These are phyloP conservation scores for Dreissena polymorpha DNA, from an alignment of 1,140 invertebrate species.

Conservation along the genomic window DNA sequence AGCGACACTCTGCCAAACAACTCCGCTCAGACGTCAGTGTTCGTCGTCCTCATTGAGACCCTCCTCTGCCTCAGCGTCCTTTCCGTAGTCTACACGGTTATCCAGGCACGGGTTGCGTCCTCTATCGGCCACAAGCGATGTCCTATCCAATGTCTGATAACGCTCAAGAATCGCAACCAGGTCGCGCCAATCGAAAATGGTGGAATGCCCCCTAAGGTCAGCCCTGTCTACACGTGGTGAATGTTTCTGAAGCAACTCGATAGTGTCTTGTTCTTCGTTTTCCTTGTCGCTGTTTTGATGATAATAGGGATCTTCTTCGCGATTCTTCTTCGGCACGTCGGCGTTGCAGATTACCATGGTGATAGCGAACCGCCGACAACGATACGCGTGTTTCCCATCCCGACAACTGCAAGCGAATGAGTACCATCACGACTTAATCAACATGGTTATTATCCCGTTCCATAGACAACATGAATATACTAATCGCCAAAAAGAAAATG, in stretches of 20 bases:
- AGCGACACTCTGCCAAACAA: constrained; percentile 10
- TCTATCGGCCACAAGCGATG: background rate
- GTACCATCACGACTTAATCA: too few species aligned
- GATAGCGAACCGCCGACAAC: too few species aligned
- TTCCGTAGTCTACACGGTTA: background rate
- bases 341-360: too few species aligned
- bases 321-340: too few species aligned
- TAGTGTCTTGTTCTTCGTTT: background rate
- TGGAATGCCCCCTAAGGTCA: background rate
- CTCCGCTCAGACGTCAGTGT: background rate
- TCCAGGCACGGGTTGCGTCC: background rate
- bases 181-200: background rate
- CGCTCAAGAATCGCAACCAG: background rate
- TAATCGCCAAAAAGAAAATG: too few species aligned
- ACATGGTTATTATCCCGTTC: too few species aligned
- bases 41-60: background rate
- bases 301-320: too few species aligned
- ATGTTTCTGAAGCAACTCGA: background rate
- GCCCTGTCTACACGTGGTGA: background rate
- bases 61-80: background rate
- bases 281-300: background rate
- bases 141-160: background rate
- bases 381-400: too few species aligned
- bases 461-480: too few species aligned
- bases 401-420: too few species aligned